Conservation (phyloP, 2,113 vertebrate genomes). For the Brachyistius frenatus region DNA sequence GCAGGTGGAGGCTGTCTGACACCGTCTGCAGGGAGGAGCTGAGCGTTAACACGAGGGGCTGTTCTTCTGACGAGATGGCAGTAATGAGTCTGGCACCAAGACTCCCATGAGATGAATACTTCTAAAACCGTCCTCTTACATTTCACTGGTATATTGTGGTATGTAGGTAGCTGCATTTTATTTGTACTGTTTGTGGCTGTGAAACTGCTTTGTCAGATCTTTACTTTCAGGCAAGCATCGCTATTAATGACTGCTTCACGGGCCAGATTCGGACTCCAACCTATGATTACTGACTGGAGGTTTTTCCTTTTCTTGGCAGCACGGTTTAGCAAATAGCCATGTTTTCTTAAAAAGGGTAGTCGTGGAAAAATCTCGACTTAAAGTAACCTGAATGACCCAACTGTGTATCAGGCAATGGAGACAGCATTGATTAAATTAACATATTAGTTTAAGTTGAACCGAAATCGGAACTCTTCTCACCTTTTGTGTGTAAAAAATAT, state of each 20-base stretch:
- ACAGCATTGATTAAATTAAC: background rate
- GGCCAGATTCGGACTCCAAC: slow-evolving; percentile 21
- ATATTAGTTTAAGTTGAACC: background rate
- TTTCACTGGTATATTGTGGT: slow-evolving; percentile 2
- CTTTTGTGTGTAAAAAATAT: too few relatives aligned
- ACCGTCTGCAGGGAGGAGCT: slow-evolving; percentile 1
- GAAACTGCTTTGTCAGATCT: slow-evolving; percentile 4
- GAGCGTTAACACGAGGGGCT: background rate
- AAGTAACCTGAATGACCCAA: slow-evolving; percentile 8
- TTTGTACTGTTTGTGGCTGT: background rate
- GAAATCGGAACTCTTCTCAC: too few relatives aligned
- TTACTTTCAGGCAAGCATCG: slow-evolving; percentile 6
- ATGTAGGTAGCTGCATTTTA: background rate
- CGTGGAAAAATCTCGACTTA: slow-evolving; percentile 9
- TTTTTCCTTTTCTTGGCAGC: slow-evolving; percentile 2
- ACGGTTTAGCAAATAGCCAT: slow-evolving; percentile 7
- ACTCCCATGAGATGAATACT: background rate
- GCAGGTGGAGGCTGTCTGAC: slow-evolving; percentile 26
- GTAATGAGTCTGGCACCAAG: slow-evolving; percentile 11
- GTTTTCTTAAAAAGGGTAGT: background rate
- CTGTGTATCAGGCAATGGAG: background rate
- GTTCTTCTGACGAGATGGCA: slow-evolving; percentile 2
- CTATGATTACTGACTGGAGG: slow-evolving; percentile 30
- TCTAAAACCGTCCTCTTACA: slow-evolving; percentile 11
- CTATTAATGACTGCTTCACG: slow-evolving; percentile 24